Percentiles rank a stretch among this genome's conserved stretches.
Conservation (phyloP, 2,797 vertebrate species). For the Leptodactylus fallax region DNA sequence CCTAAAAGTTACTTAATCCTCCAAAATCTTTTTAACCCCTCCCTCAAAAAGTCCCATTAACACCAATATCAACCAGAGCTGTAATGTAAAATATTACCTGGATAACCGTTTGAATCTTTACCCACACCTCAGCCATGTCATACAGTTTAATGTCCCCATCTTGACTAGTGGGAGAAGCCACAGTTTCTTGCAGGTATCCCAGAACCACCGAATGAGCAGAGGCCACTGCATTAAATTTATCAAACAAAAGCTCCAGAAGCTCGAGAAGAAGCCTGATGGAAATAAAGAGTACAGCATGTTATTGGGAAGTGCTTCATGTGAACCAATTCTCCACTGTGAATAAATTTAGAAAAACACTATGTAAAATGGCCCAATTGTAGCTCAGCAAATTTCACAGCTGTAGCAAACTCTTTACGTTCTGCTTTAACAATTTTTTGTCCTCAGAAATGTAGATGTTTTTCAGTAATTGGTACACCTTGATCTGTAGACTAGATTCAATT, state of each 20-base stretch:
- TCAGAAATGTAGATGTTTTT: background rate
- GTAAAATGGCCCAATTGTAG: background rate
- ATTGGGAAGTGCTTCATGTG: background rate
- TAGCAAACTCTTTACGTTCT: background rate
- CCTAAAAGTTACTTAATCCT: no score
- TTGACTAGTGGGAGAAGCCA: constrained; percentile 77
- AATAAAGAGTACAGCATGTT: constrained; percentile 52
- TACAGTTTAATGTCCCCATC: constrained; percentile 92
- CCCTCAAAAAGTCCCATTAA: background rate
- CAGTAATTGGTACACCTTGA: background rate
- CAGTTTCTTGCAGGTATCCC: constrained; percentile 87
- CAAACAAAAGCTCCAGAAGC: constrained; percentile 92
- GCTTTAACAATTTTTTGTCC: background rate
- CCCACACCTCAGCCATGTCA: constrained; percentile 96
- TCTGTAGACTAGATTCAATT: background rate
- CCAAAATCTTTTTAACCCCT: no score
- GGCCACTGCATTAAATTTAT: constrained; percentile 96
- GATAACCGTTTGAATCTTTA: constrained; percentile 95
- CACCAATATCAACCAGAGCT: background rate
- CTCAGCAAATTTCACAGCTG: background rate
- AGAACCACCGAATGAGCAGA: constrained; percentile 90
- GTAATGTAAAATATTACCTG: constrained; percentile 79
- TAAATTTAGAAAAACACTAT: background rate
- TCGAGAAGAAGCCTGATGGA: constrained; percentile 88
- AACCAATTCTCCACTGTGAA: background rate